phyloP scores from a whole-genome alignment of 2,797 vertebrate species.

The Tragopan temminckii region DNA sequence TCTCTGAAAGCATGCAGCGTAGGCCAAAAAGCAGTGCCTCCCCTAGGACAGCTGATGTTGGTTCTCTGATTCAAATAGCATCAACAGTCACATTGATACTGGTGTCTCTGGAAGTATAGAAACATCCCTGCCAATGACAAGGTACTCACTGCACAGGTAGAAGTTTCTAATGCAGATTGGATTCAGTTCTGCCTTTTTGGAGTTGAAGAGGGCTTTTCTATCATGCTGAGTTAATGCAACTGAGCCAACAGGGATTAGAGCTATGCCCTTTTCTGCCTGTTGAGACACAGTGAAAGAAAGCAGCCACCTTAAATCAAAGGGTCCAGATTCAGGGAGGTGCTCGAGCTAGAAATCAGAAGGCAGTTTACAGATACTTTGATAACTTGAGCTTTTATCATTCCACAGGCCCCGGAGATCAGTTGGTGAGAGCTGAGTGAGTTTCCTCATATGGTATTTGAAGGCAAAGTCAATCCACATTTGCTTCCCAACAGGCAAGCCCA shows the following conservation, averaged over 20 bases:
- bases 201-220: slow-evolving; percentile 20
- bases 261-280: slow-evolving; percentile 52
- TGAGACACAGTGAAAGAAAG: slow-evolving; percentile 62
- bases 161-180: not conserved
- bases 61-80: not conserved
- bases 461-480: slow-evolving; percentile 64
- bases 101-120: not conserved
- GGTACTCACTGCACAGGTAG: not conserved
- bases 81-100: not conserved
- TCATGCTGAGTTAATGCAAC: not conserved
- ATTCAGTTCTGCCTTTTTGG: not conserved
- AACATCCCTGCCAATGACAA: not conserved
- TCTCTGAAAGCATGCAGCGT: not conserved
- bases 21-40: not conserved
- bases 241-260: slow-evolving; percentile 60
- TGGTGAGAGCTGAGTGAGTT: slow-evolving; percentile 37
- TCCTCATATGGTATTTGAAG: slow-evolving; percentile 48
- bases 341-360: slow-evolving; percentile 61
- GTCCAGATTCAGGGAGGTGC: slow-evolving; percentile 62
- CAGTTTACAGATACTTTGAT: slow-evolving; percentile 54
- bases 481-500: slow-evolving; percentile 65
- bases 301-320: slow-evolving; percentile 68
- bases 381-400: slow-evolving; percentile 61
- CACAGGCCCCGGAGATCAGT: slow-evolving; percentile 39
- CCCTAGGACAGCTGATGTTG: not conserved